These are phyloP conservation scores for Dorcus hopei DNA, from an alignment of 2,888 invertebrate genomes.

Conservation along the genomic window DNA sequence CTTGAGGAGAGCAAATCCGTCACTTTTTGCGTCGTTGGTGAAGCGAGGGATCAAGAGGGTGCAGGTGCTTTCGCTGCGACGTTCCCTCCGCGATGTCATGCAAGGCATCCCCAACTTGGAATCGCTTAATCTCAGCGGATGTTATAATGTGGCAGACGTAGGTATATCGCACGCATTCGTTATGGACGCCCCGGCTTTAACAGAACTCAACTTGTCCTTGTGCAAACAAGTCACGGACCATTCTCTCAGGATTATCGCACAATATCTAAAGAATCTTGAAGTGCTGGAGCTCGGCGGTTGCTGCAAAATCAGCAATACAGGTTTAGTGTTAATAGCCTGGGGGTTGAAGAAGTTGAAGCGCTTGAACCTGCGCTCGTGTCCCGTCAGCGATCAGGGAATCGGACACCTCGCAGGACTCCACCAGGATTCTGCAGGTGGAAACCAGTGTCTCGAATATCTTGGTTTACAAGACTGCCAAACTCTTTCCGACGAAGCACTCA, in stretches of 20 bases:
- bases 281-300: conserved; percentile 89
- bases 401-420: conserved; percentile 79
- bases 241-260: conserved; percentile 80
- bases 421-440: conserved; percentile 62
- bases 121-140: conserved; percentile 86
- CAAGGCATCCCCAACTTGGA: conserved; percentile 82
- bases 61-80: conserved; percentile 81
- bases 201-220: conserved; percentile 79
- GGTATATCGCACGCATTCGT: conserved; percentile 81
- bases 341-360: conserved; percentile 79
- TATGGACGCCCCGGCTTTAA: conserved; percentile 71
- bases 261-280: conserved; percentile 80
- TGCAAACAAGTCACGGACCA: conserved; percentile 96
- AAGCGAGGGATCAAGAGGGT: conserved; percentile 84
- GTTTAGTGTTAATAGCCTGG: conserved; percentile 82
- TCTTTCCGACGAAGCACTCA: conserved; percentile 85
- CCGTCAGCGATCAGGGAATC: conserved; percentile 87
- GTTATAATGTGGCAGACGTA: conserved; percentile 88
- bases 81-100: conserved; percentile 81
- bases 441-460: conserved; percentile 76
- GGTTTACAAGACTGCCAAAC: conserved; percentile 94
- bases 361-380: conserved; percentile 86
- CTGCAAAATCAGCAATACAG: conserved; percentile 85
- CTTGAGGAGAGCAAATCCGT: conserved; percentile 76
- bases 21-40: conserved; percentile 81